Percentiles rank a stretch among this genome's conserved stretches.
These are phyloP conservation scores for Thalassophryne amazonica DNA, from an alignment of 2,797 vertebrate genomes.

Conservation along the genomic window DNA sequence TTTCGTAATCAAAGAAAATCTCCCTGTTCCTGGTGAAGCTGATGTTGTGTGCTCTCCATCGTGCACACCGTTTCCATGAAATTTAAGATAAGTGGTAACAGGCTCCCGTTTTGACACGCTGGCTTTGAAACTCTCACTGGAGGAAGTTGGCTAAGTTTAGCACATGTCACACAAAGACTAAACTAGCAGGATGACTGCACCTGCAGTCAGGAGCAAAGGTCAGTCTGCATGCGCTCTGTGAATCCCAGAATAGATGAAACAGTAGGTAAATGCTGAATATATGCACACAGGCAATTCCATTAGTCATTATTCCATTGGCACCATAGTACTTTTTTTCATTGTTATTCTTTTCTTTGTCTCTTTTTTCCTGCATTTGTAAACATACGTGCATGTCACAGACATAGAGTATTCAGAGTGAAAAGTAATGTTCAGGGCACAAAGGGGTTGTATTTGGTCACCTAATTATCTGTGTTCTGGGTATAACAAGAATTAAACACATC, in stretches of 20 bases:
- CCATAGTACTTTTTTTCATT: too few species aligned
- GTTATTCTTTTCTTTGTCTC: too few species aligned
- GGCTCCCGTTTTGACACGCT: background rate
- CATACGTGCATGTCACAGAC: too few species aligned
- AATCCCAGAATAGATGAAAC: conserved; percentile 21
- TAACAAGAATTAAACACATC: too few species aligned
- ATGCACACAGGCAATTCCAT: background rate
- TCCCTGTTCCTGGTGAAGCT: background rate
- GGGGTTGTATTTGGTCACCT: too few species aligned
- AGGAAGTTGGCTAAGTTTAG: conserved; percentile 33
- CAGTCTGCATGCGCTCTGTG: conserved; percentile 31
- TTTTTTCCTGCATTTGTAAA: too few species aligned
- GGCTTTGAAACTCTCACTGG: conserved; percentile 6
- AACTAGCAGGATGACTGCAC: conserved; percentile 20
- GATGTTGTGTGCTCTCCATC: background rate
- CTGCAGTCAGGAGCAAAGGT: conserved; percentile 31
- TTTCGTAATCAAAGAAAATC: background rate
- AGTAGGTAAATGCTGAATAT: background rate
- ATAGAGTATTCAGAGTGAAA: too few species aligned
- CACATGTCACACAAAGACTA: background rate
- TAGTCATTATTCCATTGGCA: background rate
- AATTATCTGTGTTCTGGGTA: too few species aligned
- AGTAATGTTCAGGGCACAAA: too few species aligned
- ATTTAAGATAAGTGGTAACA: background rate
- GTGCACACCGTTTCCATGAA: conserved; percentile 13